These are phyloP conservation scores for Anastrepha ludens DNA, from an alignment of 1,140 invertebrate genomes.

Conservation along the genomic window DNA sequence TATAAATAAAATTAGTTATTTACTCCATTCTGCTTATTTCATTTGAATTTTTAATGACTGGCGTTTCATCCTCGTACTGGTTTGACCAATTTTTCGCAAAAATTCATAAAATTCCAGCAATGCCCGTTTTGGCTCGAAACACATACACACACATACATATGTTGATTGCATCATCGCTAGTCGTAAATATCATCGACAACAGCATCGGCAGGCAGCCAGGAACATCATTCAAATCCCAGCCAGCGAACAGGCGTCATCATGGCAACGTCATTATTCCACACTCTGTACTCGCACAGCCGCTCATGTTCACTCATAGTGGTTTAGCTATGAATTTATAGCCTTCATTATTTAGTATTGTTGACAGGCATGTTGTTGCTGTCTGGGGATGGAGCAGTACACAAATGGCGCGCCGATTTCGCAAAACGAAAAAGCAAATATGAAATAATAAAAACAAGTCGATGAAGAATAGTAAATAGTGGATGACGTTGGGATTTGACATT, in stretches of 20 bases:
- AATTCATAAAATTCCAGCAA: slow-evolving; percentile 13
- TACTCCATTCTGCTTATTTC: not conserved
- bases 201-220: not conserved
- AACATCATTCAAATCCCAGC: slow-evolving; percentile 4
- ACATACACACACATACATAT: not conserved
- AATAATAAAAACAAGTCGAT: not conserved
- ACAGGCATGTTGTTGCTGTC: not conserved
- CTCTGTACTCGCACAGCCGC: not conserved
- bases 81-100: not conserved
- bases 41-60: not conserved
- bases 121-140: not conserved
- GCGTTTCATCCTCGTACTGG: not conserved
- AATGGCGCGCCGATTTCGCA: not conserved
- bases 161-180: slow-evolving; percentile 15
- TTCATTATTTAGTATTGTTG: slow-evolving; percentile 27
- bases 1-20: too few relatives aligned
- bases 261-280: slow-evolving; percentile 3
- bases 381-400: not conserved
- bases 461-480: not conserved
- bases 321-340: not conserved
- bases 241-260: not conserved
- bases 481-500: not conserved
- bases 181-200: not conserved
- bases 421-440: not conserved
- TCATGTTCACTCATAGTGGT: not conserved